These are phyloP conservation scores for Agrochola lota DNA, from an alignment of 2,888 invertebrate species.

Conservation along the genomic window DNA sequence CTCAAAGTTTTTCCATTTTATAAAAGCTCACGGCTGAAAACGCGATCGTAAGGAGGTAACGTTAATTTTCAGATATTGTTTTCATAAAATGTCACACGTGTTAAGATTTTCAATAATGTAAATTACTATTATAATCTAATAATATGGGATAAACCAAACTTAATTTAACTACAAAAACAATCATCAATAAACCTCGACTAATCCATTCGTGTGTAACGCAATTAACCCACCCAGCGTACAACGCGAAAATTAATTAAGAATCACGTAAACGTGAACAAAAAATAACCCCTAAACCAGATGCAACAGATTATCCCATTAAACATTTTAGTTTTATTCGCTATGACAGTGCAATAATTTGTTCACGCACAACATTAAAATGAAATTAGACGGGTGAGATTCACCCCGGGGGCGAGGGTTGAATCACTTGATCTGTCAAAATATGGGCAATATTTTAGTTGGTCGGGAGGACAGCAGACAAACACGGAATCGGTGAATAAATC, in stretches of 20 bases:
- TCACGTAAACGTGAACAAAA: slow-evolving; percentile 81
- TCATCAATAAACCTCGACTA: slow-evolving; percentile 78
- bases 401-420: slow-evolving; percentile 79
- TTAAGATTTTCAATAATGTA: slow-evolving; percentile 18
- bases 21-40: slow-evolving; percentile 46
- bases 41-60: slow-evolving; percentile 15
- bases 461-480: slow-evolving; percentile 74
- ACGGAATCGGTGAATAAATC: slow-evolving; percentile 83
- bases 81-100: background rate
- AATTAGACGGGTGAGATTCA: slow-evolving; percentile 84
- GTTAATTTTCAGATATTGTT: slow-evolving; percentile 10
- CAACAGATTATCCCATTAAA: slow-evolving; percentile 85
- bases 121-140: slow-evolving; percentile 46
- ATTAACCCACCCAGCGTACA: slow-evolving; percentile 78
- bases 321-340: slow-evolving; percentile 84
- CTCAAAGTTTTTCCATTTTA: slow-evolving; percentile 64
- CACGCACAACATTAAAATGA: slow-evolving; percentile 88
- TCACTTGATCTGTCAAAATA: slow-evolving; percentile 85
- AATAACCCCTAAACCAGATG: slow-evolving; percentile 83
- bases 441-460: slow-evolving; percentile 83
- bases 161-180: slow-evolving; percentile 75
- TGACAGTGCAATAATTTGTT: slow-evolving; percentile 89
- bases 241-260: slow-evolving; percentile 85
- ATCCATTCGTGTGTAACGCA: slow-evolving; percentile 82
- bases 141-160: slow-evolving; percentile 58